A percentile compares a stretch with the other conserved stretches of the same genome.
phyloP scores from a whole-genome alignment of 1,140 invertebrate genomes.

The Melitaea cinxia region DNA sequence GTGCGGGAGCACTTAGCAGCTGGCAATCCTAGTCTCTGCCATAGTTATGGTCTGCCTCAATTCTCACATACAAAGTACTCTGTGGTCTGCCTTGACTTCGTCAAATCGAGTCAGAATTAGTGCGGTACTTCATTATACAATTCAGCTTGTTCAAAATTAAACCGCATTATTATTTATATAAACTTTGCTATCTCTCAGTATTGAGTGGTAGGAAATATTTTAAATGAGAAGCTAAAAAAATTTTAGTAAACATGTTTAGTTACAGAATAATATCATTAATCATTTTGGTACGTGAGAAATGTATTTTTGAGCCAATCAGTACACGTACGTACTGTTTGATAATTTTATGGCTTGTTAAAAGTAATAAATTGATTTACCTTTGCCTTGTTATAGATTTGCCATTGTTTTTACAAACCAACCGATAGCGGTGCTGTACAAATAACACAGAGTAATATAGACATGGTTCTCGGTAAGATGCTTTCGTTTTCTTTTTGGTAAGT shows the following conservation, averaged over 20 bases:
- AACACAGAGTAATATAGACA: conserved; percentile 90
- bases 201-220: not conserved
- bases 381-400: conserved; percentile 84
- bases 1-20: too few species aligned
- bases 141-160: conserved; percentile 11
- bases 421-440: conserved; percentile 90
- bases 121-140: conserved; percentile 8
- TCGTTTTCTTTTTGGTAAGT: conserved; percentile 9
- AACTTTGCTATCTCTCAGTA: not conserved
- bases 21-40: too few species aligned
- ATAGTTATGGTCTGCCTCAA: too few species aligned
- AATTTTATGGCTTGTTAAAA: conserved; percentile 64
- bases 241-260: conserved; percentile 42
- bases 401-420: conserved; percentile 85
- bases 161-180: conserved; percentile 14
- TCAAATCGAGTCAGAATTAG: not conserved
- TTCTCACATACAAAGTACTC: too few species aligned
- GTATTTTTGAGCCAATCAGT: conserved; percentile 6
- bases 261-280: conserved; percentile 48
- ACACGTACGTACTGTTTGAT: conserved; percentile 45
- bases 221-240: conserved; percentile 18
- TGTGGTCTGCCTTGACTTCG: not conserved
- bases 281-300: conserved; percentile 62
- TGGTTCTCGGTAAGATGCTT: conserved; percentile 87
- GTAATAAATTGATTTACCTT: conserved; percentile 51